These are phyloP conservation scores for Chaenodraco wilsoni DNA, from an alignment of 2,797 vertebrate genomes.

Conservation along the genomic window DNA sequence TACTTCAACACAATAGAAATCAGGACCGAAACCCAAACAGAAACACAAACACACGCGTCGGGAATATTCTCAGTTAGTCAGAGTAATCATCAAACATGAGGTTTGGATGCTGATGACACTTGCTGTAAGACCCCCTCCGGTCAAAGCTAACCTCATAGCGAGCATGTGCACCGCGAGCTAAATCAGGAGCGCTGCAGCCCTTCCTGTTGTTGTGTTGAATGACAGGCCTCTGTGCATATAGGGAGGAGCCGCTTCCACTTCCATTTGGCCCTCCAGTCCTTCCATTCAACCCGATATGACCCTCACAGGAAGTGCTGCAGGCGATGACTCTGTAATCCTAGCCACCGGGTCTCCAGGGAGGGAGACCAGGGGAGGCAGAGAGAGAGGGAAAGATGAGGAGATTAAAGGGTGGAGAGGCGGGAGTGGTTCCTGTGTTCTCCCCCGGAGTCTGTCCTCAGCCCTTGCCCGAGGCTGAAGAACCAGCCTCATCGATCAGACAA, in stretches of 20 bases:
- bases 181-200: constrained; percentile 27
- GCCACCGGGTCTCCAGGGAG: constrained; percentile 52
- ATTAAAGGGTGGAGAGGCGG: constrained; percentile 42
- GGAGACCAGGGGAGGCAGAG: constrained; percentile 32
- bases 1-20: neutral
- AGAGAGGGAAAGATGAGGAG: constrained; percentile 52
- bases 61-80: constrained; percentile 11
- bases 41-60: neutral
- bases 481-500: constrained; percentile 37
- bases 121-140: constrained; percentile 42
- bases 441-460: constrained; percentile 33
- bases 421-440: constrained; percentile 45
- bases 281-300: constrained; percentile 64
- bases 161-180: constrained; percentile 28
- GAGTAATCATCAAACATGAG: constrained; percentile 5
- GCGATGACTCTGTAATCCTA: constrained; percentile 64
- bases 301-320: constrained; percentile 70
- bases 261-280: constrained; percentile 47
- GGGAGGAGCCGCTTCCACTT: constrained; percentile 53
- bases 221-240: constrained; percentile 36
- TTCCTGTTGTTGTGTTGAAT: constrained; percentile 56
- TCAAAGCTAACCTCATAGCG: constrained; percentile 35
- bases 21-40: neutral
- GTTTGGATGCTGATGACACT: constrained; percentile 55
- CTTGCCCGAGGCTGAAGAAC: constrained; percentile 43